A percentile compares a stretch with the other conserved stretches of the same genome.
Evolutionary conservation across 2,113 vertebrate genomes (phyloP).

Genomic region (Tachycineta bicolor): DNA sequence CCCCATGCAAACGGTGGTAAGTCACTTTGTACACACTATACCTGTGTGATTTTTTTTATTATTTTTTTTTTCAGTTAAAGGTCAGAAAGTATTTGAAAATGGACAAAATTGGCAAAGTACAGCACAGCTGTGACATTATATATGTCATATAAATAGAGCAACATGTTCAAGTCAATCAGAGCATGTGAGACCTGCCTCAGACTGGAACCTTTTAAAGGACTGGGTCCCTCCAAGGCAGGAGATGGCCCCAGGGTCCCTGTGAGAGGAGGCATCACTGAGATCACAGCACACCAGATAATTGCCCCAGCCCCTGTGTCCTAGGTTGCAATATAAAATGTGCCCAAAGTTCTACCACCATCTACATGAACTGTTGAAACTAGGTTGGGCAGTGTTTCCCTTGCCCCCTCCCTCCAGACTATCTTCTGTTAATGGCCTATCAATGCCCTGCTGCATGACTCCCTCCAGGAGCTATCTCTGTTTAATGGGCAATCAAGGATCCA

Average conservation of each 20-base stretch:
- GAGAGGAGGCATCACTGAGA: fast-evolving
- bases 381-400: too few species aligned
- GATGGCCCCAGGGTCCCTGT: fast-evolving
- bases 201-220: neutral
- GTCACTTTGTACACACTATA: neutral
- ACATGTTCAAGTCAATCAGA: neutral
- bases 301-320: neutral
- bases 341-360: too few species aligned
- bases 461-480: too few species aligned
- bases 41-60: too few species aligned
- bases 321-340: too few species aligned
- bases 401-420: too few species aligned
- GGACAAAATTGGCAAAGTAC: neutral
- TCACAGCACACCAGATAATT: too few species aligned
- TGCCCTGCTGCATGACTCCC: too few species aligned
- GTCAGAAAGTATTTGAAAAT: neutral
- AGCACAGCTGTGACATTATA: neutral
- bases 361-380: too few species aligned
- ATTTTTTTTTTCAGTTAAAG: neutral
- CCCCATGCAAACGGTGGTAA: neutral
- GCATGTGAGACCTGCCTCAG: neutral
- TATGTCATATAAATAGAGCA: neutral
- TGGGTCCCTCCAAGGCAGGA: neutral
- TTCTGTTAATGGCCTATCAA: too few species aligned
- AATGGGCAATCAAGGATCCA: too few species aligned